Conservation (phyloP, 1,140 invertebrate species). For the Linepithema humile region DNA sequence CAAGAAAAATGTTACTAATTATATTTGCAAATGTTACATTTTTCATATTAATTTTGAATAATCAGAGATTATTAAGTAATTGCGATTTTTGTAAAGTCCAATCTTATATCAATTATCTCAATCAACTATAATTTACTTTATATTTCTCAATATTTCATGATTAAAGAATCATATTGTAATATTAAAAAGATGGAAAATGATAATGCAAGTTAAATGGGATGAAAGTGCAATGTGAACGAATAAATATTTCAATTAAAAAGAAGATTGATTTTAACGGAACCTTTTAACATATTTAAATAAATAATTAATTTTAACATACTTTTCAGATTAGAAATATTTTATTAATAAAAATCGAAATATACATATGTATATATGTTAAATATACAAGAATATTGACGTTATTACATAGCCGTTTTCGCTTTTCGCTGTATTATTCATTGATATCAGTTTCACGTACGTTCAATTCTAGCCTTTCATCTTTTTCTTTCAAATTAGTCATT, state of each 20-base stretch:
- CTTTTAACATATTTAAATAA: too few species aligned
- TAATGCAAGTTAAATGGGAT: neutral
- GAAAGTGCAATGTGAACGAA: neutral
- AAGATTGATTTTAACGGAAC: too few species aligned
- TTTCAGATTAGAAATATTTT: too few species aligned
- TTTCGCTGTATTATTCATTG: neutral
- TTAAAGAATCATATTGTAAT: neutral
- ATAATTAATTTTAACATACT: too few species aligned
- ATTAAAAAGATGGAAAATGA: neutral
- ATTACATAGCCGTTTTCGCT: neutral
- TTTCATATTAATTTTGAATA: neutral
- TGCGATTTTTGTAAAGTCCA: neutral
- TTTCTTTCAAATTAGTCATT: neutral
- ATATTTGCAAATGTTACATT: neutral
- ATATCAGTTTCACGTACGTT: neutral
- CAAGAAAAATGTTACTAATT: neutral
- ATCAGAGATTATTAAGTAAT: neutral
- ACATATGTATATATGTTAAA: too few species aligned
- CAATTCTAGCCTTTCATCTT: neutral
- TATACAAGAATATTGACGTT: too few species aligned
- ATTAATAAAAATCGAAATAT: too few species aligned
- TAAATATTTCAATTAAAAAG: neutral
- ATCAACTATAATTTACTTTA: neutral
- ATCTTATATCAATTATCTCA: neutral
- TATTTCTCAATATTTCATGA: neutral